Evolutionary conservation across 2,888 invertebrate genomes (phyloP), one percentile per base, ranked within the genome.

Genomic region (Idaea straminata): DNA sequence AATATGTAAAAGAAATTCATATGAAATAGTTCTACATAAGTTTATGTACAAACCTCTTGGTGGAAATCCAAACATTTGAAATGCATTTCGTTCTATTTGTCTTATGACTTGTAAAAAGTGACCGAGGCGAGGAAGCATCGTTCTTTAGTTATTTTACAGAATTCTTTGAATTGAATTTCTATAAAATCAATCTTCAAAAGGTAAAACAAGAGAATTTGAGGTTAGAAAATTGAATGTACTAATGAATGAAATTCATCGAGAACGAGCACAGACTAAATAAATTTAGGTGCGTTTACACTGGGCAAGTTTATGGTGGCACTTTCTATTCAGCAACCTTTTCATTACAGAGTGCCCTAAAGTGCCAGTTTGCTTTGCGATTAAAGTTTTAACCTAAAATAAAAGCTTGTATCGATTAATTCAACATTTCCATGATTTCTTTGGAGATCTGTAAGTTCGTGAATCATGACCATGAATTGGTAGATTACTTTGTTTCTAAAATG

Each of bases 51-150:
- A 79, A 91, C 92, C 91, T 84, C 75, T 87, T 15, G 91, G 90
- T 70, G 91, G 91, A 70, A 82, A 77, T 47, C 87, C 84, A 74
- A 91, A 84, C 66, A 88, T 77, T 64, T 84, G 78, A 70, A 85
- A 77, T 25, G 91, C 65, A 72, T 81, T 83, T 69, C 78, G 80
- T 77, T 92, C 92, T 4, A 89, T 66, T 69, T 78, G 83, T 70
- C 79, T 87, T 35, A 91, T 25, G 7, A 83, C 62, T 68, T 83
- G 80, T 25, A 85, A 36, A n/a, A 89, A 62, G 36, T 77, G 74
- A 67, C 78, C 69, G 60, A 87, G 57, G 36, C 88, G 84, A 35
- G 85, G 80, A 67, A 87, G 72, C 91, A 90, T 91, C 68, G 71
- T 69, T 5, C 16, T 59, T 47, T 13, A 67, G 25, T 62, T 60